Evolutionary conservation across 2,888 invertebrate species (phyloP).

Genomic region (Heteromurus nitidus): DNA sequence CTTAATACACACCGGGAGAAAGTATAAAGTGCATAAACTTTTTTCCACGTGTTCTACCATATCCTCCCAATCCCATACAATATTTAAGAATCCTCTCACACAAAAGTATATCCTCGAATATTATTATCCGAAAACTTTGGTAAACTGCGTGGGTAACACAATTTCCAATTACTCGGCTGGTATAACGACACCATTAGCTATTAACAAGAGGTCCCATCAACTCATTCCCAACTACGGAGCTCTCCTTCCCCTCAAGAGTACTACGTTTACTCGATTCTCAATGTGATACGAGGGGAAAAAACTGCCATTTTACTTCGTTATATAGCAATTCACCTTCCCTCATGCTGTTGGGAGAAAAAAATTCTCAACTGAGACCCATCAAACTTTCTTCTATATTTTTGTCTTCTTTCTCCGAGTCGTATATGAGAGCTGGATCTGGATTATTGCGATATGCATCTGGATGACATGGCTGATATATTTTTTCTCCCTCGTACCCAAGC

Average conservation of each 20-base stretch:
- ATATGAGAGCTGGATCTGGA: too few species aligned
- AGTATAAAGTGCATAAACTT: too few species aligned
- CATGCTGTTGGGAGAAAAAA: too few species aligned
- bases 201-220: neutral
- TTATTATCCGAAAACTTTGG: too few species aligned
- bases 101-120: too few species aligned
- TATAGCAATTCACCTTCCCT: conserved; percentile 11
- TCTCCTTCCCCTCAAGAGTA: conserved; percentile 20
- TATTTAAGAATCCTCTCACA: neutral
- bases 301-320: conserved; percentile 21
- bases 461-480: too few species aligned
- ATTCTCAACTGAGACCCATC: conserved; percentile 23
- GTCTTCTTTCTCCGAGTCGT: too few species aligned
- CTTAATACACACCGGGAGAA: too few species aligned
- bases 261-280: conserved; percentile 1
- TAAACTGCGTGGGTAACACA: neutral
- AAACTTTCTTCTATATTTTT: conserved; percentile 42
- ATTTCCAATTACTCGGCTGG: conserved; percentile 9
- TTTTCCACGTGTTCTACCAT: too few species aligned
- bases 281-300: conserved; percentile 18
- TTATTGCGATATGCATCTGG: too few species aligned
- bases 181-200: conserved; percentile 1
- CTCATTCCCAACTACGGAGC: conserved; percentile 20
- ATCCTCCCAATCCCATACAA: too few species aligned
- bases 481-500: too few species aligned